Base-by-base conservation (phyloP, 2,797 vertebrate genomes). In the Toxotes lorentzi region DNA sequence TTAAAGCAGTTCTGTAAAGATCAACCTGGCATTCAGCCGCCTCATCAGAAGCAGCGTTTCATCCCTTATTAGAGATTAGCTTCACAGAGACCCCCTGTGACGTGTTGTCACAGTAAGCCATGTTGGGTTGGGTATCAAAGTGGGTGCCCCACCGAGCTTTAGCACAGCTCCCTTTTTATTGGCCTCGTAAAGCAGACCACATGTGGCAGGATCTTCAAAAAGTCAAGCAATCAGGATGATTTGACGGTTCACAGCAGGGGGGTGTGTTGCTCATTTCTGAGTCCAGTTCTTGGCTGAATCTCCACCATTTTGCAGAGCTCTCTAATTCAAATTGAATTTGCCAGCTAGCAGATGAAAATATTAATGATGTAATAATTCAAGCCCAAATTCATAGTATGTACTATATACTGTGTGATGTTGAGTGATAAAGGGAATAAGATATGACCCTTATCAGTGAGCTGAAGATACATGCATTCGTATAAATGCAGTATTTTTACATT, bases 31-130 rank as follows among this genome's bases (percentile, higher is more conserved):
- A 54, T 84, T 91, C 78, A 85, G 68, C 77, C 45, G 71, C 82
- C 71, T 89, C 87, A 75, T 93, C 91, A 88, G 79, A 76, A 81
- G 81, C 48, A 60, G 57, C 65, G 68, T 86, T 93, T 93, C 88
- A 89, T 90, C 81, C 89, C 87, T 93, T 92, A 94, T 94, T 92
- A 94, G 92, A 93, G 93, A 95, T 95, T 92, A 96, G 76, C 89
- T 90, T 94, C 92, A 87, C 89, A 91, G 85, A 92, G 88, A 89
- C 92, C 91, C 91, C 93, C 93, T 91, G 87, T 89, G 76, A 92
- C 45, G 89, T 59, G 79, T 89, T 93, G 94, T 95, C 95, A 93
- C 92, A 87, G 91, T 91, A 92, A 94, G 89, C 91, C 86, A 83
- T 85, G 91, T 90, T 88, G 84, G 85, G 81, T 68, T 65, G 71